Base-by-base conservation (phyloP, 2,113 vertebrate genomes). In the Calyptomena viridis region DNA sequence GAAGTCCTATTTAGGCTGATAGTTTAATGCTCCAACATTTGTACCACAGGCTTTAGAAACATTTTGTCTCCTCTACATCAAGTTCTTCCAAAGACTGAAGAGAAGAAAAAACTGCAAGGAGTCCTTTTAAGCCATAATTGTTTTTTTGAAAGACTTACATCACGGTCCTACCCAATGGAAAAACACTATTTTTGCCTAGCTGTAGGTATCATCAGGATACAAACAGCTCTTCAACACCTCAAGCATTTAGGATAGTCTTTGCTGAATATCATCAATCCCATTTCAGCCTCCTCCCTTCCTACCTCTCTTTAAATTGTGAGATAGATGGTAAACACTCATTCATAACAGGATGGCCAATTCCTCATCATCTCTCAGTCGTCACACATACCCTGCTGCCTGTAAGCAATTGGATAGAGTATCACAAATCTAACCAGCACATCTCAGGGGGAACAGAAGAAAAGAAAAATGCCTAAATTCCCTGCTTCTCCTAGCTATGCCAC, bases 1-100 rank as follows among this genome's bases (percentile, higher is more conserved):
- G 87, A 97, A 94, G 91, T 96, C n/a, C 53, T 76, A 49, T 49
- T 97, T 85, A 91, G 52, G 46, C 49, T 89, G 87, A 95, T 93
- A 85, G 66, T 93, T 95, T 85, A 93, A 73, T 76, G 63, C 25
- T 94, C 53, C 78, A 85, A 37, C 30, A 53, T 82, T 96, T 94
- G 49, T 79, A 73, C 78, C 81, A 79, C 78, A 87, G 66, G 42
- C 53, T 87, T 87, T 86, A 93, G 62, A 69, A 89, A 84, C 49
- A 93, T 42, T 91, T 93, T 86, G 35, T 87, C 64, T 93, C 44
- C 30, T 84, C 72, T 84, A 39, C 66, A 86, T 75, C 35, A 71
- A 92, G 19, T 84, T 78, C 64, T 92, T 90, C 76, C 78, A 83
- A 83, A 62, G 78, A 46, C 71, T 55, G 20, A 42, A 74, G 37